Base-by-base conservation (phyloP, 2,888 invertebrate genomes). In the Ariolimax columbianus region DNA sequence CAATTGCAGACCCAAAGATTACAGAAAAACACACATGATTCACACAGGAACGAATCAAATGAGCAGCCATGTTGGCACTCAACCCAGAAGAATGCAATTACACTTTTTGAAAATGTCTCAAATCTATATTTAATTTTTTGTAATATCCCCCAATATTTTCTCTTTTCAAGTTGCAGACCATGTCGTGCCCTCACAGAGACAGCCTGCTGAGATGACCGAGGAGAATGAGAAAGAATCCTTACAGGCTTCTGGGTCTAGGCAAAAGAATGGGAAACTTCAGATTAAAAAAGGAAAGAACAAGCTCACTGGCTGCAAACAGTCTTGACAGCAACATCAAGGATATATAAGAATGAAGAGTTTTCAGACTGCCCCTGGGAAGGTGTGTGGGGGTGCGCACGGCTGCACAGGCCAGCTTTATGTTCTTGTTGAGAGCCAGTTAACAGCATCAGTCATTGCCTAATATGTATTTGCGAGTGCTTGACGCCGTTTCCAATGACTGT, bases 231-330 rank as follows among this genome's bases (percentile, higher is more conserved):
- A 77, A 51, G 79, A 79, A 68, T 63, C 72, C 36, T 17, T 73
- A 23, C 84, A 80, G 40, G 73, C 72, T 26, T 70, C 80, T 36
- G 73, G 70, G 23, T 36, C 84, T 17, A 43, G 33, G 11, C 59
- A 79, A 23, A 43, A 70, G 40, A 79, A 79, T 47, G 63, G 77
- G 43, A 73, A 80, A 36, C 38, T n/a, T 23, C 70, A 84, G 66
- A 66, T 79, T 1, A 84, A 84, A 36, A 80, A 80, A 73, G 63
- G 36, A 36, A 84, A 75, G 70, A 84, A 47, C 43, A 84, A 84
- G 63, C 43, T 84, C 30, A 79, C 79, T 33, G 47, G 84, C 43
- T 92, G 92, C 88, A 90, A 91, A 75, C 92, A 92, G 86, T 92
- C 91, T 83, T 92, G 91, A 91, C 89, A 68, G 40, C 79, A 66